phyloP scores from a whole-genome alignment of 2,113 vertebrate genomes.

The Antidorcas marsupialis region DNA sequence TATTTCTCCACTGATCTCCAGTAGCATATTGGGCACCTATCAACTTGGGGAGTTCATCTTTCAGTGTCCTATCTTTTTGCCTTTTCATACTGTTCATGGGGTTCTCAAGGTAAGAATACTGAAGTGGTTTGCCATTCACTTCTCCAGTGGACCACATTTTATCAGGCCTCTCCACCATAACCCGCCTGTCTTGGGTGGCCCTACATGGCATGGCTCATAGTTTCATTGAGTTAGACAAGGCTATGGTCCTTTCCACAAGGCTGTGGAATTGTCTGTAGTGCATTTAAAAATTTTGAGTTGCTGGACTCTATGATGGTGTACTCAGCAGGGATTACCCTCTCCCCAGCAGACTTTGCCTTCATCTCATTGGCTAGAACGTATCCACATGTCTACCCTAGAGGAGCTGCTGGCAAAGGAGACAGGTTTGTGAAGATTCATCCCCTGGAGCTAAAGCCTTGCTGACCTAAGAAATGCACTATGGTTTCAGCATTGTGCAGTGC shows the following conservation, averaged over 20 bases:
- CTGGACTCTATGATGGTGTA: background rate
- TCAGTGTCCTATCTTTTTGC: background rate
- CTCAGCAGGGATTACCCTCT: background rate
- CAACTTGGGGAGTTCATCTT: background rate
- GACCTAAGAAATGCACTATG: background rate
- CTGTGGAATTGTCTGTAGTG: background rate
- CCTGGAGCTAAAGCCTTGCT: background rate
- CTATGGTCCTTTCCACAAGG: background rate
- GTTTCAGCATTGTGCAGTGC: background rate
- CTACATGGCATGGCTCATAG: background rate
- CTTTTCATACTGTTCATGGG: background rate
- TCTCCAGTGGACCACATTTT: background rate
- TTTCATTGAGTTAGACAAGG: background rate
- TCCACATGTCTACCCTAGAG: too few relatives aligned
- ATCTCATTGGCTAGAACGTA: background rate
- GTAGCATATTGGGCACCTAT: background rate
- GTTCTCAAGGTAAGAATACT: background rate
- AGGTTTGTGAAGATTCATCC: background rate
- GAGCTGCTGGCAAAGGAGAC: background rate
- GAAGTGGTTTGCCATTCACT: background rate
- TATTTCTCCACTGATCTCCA: background rate
- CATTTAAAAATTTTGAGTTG: background rate
- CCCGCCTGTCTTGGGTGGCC: accelerated
- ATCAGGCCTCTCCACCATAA: background rate
- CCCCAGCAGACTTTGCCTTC: background rate